These are phyloP conservation scores for Paraplagusia blochii DNA, from an alignment of 2,113 vertebrate genomes.

Conservation along the genomic window DNA sequence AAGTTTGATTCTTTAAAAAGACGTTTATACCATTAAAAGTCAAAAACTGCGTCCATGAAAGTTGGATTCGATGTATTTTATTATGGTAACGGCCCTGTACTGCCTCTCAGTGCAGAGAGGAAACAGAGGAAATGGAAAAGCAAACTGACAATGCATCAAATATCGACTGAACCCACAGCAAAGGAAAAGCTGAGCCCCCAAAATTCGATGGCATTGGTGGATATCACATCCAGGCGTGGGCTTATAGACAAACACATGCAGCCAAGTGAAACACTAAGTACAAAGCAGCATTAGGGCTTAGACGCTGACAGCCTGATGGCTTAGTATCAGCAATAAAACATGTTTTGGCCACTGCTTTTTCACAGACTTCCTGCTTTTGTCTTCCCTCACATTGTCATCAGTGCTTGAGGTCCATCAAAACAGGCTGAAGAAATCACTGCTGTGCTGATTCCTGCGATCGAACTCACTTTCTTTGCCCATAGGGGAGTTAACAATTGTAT, in stretches of 20 bases:
- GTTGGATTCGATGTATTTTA: too few relatives aligned
- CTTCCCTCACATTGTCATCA: not conserved
- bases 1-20: not conserved
- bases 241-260: conserved; percentile 9
- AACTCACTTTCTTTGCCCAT: too few relatives aligned
- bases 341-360: too few relatives aligned
- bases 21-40: too few relatives aligned
- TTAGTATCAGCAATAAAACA: too few relatives aligned
- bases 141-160: conserved; percentile 27
- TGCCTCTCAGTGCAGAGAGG: conserved; percentile 13
- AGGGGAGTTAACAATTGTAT: too few relatives aligned
- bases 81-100: not conserved
- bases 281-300: conserved; percentile 30
- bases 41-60: too few relatives aligned
- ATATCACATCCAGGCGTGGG: not conserved
- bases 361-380: too few relatives aligned
- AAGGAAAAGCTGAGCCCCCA: conserved; percentile 5
- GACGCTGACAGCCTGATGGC: not conserved
- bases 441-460: too few relatives aligned
- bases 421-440: too few relatives aligned
- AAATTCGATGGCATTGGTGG: conserved; percentile 10
- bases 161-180: conserved; percentile 21
- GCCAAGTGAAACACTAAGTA: conserved; percentile 19
- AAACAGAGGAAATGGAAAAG: conserved; percentile 1
- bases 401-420: too few relatives aligned